Percentiles rank a stretch among this genome's conserved stretches.
phyloP scores from a whole-genome alignment of 2,113 vertebrate genomes.

The Piprites chloris region DNA sequence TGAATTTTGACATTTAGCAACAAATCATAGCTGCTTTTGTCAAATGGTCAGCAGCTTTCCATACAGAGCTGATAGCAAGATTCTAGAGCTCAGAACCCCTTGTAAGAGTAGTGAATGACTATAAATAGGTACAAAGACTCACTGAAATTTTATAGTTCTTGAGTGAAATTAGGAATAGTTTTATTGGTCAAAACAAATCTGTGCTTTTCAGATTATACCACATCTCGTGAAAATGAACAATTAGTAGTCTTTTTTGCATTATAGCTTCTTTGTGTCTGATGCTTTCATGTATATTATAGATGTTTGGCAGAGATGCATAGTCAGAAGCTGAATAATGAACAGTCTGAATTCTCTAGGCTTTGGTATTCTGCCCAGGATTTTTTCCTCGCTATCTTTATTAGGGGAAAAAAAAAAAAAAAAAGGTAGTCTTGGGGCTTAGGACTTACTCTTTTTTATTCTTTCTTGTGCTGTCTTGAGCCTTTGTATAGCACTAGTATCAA shows the following conservation, averaged over 20 bases:
- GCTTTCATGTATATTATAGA: neutral
- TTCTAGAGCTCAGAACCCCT: neutral
- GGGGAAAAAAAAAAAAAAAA: no score
- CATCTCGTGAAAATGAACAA: neutral
- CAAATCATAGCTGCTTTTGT: neutral
- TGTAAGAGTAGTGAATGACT: neutral
- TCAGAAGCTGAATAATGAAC: neutral
- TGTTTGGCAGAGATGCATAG: neutral
- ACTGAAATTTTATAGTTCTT: neutral
- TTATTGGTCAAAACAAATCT: neutral
- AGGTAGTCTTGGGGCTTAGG: neutral
- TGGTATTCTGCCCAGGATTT: neutral
- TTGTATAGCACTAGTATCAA: slow-evolving; percentile 3
- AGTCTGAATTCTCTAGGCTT: neutral
- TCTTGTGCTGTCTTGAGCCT: neutral
- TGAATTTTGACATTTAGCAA: neutral
- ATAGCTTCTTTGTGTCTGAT: neutral
- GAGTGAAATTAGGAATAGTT: neutral
- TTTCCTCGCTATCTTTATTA: neutral
- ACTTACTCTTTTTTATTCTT: neutral
- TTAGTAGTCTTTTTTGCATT: neutral
- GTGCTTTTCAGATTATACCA: neutral
- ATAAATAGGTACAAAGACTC: neutral
- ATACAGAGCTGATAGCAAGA: neutral
- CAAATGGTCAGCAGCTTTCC: neutral